Evolutionary conservation across 2,888 invertebrate species (phyloP), one percentile per base, ranked within the genome.

Genomic region (Dysmachus trigonus): DNA sequence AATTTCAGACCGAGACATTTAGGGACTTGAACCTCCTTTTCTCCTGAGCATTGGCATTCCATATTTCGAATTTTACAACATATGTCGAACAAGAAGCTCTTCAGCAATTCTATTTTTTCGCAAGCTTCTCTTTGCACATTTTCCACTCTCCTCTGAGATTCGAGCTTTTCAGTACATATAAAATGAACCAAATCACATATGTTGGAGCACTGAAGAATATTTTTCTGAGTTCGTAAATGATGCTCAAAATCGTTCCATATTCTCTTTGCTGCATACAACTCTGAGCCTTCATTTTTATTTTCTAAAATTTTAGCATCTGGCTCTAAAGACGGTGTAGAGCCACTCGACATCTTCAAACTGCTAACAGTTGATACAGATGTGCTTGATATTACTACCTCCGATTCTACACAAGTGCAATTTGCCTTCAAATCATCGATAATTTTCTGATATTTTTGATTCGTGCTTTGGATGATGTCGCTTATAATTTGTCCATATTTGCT

Each of bases 111-210:
- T 33, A 81, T 81, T 79, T 86, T 71, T 7, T 77, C 84, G 41
- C 47, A 47, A 47, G 31, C 84, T 13, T 83, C 51, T 33, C 38
- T 74, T 71, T 72, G 41, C 1, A 86, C 33, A n/a, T 79, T 53
- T 5, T 85, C 33, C 0, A 85, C 76, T 85, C 41, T 85, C 22
- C 72, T 62, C 47, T 86, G 85, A 2, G 79, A 74, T 22, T 86
- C 86, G 7, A 86, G 31, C 47, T 86, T 86, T 35, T 86, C 81
- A 1, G 86, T 73, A 35, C 86, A 86, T 15, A 86, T 73, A 6
- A 86, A 62, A 74, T 86, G 86, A 53, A 86, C 47, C 3, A 86
- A 13, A 33, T 85, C 87, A 5, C 76, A 74, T 3, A 53, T 35
- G 13, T 85, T 85, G n/a, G 74, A 73, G 47, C 87, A 85, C n/a